phyloP scores from a whole-genome alignment of 2,888 invertebrate species.

The Tachina fera region DNA sequence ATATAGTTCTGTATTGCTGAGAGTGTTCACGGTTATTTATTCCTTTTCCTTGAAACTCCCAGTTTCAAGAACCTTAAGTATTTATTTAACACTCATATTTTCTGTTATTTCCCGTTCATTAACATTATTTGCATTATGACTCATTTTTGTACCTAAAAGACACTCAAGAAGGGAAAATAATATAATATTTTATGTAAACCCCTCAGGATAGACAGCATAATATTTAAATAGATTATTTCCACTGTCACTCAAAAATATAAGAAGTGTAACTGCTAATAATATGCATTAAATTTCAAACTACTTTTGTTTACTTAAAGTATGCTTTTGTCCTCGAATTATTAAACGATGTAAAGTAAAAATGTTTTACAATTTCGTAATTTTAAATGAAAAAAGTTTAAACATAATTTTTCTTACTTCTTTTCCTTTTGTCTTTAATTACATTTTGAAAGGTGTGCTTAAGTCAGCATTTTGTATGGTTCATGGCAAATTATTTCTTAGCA shows the following conservation, averaged over 20 bases:
- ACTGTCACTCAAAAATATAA: constrained; percentile 15
- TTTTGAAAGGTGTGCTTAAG: too few relatives aligned
- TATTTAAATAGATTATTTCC: background rate
- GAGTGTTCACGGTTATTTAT: too few relatives aligned
- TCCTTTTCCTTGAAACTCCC: too few relatives aligned
- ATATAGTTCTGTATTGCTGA: too few relatives aligned
- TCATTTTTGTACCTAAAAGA: too few relatives aligned
- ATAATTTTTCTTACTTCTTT: too few relatives aligned
- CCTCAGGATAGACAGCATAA: constrained; percentile 19
- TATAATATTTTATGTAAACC: background rate
- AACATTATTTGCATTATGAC: too few relatives aligned
- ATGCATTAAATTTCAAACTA: background rate
- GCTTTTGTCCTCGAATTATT: background rate
- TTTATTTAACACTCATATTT: too few relatives aligned
- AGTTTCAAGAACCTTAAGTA: too few relatives aligned
- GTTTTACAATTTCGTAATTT: background rate
- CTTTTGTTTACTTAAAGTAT: background rate
- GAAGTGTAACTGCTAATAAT: constrained; percentile 5
- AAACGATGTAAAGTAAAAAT: background rate
- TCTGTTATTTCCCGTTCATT: background rate
- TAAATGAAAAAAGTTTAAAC: background rate
- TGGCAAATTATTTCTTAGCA: too few relatives aligned
- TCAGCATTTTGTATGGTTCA: too few relatives aligned
- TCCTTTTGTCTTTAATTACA: background rate
- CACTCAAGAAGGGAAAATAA: background rate